These are phyloP conservation scores for Eubasilissa splendida DNA, from an alignment of 2,888 invertebrate genomes.

Conservation along the genomic window DNA sequence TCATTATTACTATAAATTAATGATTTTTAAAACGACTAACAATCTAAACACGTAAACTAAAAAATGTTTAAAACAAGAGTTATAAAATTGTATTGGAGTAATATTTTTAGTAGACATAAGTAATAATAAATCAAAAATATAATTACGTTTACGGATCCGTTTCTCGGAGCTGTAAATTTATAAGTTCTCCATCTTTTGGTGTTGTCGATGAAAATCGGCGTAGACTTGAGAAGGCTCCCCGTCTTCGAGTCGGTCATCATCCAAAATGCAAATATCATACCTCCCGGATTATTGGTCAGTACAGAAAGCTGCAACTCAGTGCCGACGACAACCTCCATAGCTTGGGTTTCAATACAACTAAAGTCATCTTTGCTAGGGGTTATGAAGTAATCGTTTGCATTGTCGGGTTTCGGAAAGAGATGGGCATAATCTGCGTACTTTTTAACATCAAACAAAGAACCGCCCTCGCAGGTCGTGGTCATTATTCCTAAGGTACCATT, in stretches of 20 bases:
- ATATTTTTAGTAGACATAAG: too few species aligned
- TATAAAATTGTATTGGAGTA: too few species aligned
- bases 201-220: not conserved
- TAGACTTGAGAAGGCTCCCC: not conserved
- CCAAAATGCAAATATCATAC: not conserved
- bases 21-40: too few species aligned
- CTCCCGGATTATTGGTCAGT: not conserved
- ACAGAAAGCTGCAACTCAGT: not conserved
- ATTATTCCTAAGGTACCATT: not conserved
- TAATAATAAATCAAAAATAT: too few species aligned
- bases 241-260: not conserved
- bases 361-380: not conserved
- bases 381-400: conserved; percentile 5
- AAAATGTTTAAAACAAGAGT: too few species aligned
- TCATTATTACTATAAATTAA: too few species aligned
- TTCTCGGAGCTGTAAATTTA: too few species aligned
- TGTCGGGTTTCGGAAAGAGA: not conserved
- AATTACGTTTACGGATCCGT: too few species aligned
- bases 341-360: not conserved
- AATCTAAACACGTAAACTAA: too few species aligned
- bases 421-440: not conserved
- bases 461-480: not conserved
- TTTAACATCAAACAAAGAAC: not conserved
- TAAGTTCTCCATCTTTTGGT: not conserved
- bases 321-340: not conserved